phyloP scores from a whole-genome alignment of 1,140 invertebrate species.

The Orchesella cincta region DNA sequence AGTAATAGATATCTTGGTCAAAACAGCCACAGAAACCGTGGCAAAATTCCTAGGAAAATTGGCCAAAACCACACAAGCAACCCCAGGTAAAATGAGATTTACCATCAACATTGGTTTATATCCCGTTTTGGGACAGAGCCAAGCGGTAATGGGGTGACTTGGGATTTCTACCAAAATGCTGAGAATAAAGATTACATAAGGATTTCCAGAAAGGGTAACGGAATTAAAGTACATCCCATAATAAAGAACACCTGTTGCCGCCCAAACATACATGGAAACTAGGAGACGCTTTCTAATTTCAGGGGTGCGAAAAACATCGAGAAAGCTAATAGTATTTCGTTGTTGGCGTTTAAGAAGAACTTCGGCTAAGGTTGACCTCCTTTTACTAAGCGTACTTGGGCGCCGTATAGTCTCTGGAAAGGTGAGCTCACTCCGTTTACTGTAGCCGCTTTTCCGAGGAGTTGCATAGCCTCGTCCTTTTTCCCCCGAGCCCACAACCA shows the following conservation, averaged over 20 bases:
- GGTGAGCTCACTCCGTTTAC: background rate
- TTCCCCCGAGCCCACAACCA: background rate
- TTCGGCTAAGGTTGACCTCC: background rate
- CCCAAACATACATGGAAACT: background rate
- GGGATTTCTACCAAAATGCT: background rate
- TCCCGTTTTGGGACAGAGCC: background rate
- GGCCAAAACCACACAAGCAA: background rate
- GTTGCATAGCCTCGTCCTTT: background rate
- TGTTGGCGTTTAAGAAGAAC: background rate
- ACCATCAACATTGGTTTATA: background rate
- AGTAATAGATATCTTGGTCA: background rate
- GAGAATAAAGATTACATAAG: background rate
- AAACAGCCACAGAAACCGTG: background rate
- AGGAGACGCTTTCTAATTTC: background rate
- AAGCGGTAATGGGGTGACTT: background rate
- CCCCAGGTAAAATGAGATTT: background rate
- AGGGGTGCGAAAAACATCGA: background rate
- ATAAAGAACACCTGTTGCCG: background rate
- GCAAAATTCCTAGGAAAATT: background rate
- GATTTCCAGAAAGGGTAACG: background rate
- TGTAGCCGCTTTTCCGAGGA: background rate
- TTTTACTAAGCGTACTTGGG: background rate
- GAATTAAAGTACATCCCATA: background rate
- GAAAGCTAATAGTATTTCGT: background rate
- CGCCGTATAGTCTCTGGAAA: too few relatives aligned